These are phyloP conservation scores for Chaetura pelagica DNA, from an alignment of 2,113 vertebrate genomes.

Conservation along the genomic window DNA sequence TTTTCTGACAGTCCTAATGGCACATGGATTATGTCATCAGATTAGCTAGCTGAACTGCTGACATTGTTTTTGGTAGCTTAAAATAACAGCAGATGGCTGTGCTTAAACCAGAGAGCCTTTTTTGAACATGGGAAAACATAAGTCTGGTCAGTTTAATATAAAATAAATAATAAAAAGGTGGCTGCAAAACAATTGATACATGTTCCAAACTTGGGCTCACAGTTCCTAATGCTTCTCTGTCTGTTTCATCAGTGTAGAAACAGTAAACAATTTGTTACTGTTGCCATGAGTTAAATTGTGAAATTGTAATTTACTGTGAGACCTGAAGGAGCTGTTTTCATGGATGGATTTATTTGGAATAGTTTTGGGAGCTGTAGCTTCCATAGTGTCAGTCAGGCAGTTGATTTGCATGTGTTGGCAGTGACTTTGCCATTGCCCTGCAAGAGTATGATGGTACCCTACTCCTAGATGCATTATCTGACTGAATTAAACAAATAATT, in stretches of 20 bases:
- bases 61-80: constrained; percentile 36
- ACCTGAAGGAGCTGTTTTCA: background rate
- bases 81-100: constrained; percentile 32
- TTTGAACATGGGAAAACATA: constrained; percentile 31
- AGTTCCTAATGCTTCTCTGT: background rate
- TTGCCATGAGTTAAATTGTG: background rate
- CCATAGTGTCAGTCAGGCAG: background rate
- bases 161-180: background rate
- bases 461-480: background rate
- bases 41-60: constrained; percentile 17
- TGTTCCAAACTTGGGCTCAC: background rate
- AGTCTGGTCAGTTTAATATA: background rate
- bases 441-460: background rate
- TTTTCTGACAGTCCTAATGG: constrained; percentile 35
- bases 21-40: constrained; percentile 57
- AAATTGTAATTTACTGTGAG: background rate
- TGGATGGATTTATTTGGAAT: background rate
- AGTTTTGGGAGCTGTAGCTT: background rate
- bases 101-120: constrained; percentile 44
- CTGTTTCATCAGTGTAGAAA: background rate
- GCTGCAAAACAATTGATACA: background rate
- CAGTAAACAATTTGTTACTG: background rate
- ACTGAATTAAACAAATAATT: background rate
- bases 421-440: background rate
- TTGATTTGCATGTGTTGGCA: background rate